Percentiles rank a stretch among this genome's conserved stretches.
phyloP scores from a whole-genome alignment of 2,888 invertebrate species.

The Caenorhabditis japonica region DNA sequence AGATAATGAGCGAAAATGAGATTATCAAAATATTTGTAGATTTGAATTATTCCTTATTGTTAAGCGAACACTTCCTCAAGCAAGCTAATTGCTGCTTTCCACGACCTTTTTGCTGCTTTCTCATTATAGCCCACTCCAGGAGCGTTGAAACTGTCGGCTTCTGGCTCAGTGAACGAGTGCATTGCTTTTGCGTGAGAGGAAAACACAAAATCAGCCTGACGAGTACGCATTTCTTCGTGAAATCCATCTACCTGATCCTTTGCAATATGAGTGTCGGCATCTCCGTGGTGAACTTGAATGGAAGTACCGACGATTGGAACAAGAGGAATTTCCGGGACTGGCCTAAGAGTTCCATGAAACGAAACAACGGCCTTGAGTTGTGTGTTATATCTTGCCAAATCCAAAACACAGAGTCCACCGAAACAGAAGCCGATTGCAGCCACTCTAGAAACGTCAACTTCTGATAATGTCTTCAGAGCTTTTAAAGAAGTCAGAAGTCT shows the following conservation, averaged over 20 bases:
- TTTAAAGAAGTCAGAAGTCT: conserved; percentile 64
- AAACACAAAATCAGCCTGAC: conserved; percentile 70
- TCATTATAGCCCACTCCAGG: conserved; percentile 63
- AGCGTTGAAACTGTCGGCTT: conserved; percentile 36
- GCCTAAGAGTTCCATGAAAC: conserved; percentile 71
- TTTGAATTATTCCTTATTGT: no score
- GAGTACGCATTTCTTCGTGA: conserved; percentile 63
- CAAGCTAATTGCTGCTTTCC: conserved; percentile 54
- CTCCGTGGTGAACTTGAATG: conserved; percentile 69
- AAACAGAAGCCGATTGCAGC: conserved; percentile 73
- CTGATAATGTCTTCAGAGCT: conserved; percentile 53
- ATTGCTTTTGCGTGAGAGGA: conserved; percentile 65
- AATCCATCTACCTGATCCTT: conserved; percentile 60
- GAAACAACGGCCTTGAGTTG: conserved; percentile 66
- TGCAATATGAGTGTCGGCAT: conserved; percentile 68
- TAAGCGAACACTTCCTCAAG: conserved; percentile 35
- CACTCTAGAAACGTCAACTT: conserved; percentile 55
- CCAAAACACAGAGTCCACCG: conserved; percentile 72
- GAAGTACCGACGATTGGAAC: conserved; percentile 52
- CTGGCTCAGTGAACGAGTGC: conserved; percentile 69
- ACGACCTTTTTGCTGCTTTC: conserved; percentile 62
- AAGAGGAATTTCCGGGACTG: conserved; percentile 59
- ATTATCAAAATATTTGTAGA: no score
- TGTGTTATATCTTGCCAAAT: conserved; percentile 64
- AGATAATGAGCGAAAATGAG: no score